Evolutionary conservation across 2,797 vertebrate species (phyloP), one percentile per base, ranked within the genome.

Genomic region (Thalassophryne amazonica): DNA sequence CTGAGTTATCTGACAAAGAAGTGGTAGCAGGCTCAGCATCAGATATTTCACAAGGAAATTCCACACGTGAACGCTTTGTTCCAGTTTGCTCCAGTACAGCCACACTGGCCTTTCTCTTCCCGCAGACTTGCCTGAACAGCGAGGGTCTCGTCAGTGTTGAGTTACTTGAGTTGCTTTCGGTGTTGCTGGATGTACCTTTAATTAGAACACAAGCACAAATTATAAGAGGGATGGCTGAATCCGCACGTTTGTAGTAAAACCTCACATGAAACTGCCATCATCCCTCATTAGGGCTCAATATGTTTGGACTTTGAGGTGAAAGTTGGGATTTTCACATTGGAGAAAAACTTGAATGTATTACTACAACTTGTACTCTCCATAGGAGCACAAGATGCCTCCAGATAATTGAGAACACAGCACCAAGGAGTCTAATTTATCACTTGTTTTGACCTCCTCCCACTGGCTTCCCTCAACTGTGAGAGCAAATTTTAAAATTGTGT

Each of bases 51-150:
- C 0, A 0, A 3, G 46, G 29, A 36, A 47, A 37, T 13, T 41
- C 47, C 15, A 28, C 52, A 8, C 46, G 36, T 14, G 40, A 14
- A 32, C 67, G 63, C 53, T 84, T 87, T 19, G 41, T 6, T 16
- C 50, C 49, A 12, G 77, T 73, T 17, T 63, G 62, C 16, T 64
- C 78, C 27, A 47, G 21, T 9, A 55, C 46, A 6, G 63, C 16
- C 0, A 75, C 33, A 28, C 67, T 74, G 50, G 78, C 81, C 42
- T 85, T 87, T 22, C 91, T 86, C 60, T 92, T 92, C 13, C 88
- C 84, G 0, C 89, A 85, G 21, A 83, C 42, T 18, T 60, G 57
- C 31, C 70, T 80, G 12, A 69, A 9, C 33, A 82, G 46, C 2
- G 71, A 66, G 2, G 78, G 69, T 17, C 60, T 80, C 29, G 24